Conservation (phyloP, 2,888 invertebrate genomes). For the Spodoptera littoralis region DNA sequence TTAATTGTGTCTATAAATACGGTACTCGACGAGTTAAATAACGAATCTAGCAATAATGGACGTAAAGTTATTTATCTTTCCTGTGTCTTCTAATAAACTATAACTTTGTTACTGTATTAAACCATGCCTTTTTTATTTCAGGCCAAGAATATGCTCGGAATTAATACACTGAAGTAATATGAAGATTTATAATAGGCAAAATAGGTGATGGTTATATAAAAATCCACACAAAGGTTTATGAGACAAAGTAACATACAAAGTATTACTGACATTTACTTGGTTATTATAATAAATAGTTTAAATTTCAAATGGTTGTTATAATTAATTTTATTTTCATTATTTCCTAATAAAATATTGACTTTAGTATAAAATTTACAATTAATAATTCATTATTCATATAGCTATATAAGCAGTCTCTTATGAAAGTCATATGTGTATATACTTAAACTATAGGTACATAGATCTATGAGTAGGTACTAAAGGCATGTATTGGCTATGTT, state of each 20-base stretch:
- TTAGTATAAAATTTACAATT: conserved; percentile 76
- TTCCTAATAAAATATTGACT: conserved; percentile 65
- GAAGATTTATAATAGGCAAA: conserved; percentile 51
- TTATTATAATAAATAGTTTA: conserved; percentile 81
- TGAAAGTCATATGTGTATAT: conserved; percentile 52
- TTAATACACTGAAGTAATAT: conserved; percentile 79
- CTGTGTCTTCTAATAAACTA: not conserved
- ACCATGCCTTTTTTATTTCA: conserved; percentile 63
- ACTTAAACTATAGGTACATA: conserved; percentile 54
- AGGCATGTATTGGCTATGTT: conserved; percentile 69
- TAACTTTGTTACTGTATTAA: conserved; percentile 23
- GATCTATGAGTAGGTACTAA: conserved; percentile 45
- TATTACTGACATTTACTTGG: conserved; percentile 53
- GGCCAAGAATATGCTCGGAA: conserved; percentile 85
- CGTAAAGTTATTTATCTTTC: conserved; percentile 8
- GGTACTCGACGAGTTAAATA: too few species aligned
- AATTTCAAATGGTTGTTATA: conserved; percentile 72
- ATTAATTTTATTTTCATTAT: conserved; percentile 43
- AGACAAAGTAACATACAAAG: conserved; percentile 36
- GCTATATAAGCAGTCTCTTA: conserved; percentile 66
- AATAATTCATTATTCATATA: conserved; percentile 65
- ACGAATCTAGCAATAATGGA: too few species aligned
- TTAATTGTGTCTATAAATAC: too few species aligned
- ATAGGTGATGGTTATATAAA: conserved; percentile 44
- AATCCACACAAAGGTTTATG: conserved; percentile 43